Conservation (phyloP, 2,797 vertebrate species). For the Fringilla coelebs region DNA sequence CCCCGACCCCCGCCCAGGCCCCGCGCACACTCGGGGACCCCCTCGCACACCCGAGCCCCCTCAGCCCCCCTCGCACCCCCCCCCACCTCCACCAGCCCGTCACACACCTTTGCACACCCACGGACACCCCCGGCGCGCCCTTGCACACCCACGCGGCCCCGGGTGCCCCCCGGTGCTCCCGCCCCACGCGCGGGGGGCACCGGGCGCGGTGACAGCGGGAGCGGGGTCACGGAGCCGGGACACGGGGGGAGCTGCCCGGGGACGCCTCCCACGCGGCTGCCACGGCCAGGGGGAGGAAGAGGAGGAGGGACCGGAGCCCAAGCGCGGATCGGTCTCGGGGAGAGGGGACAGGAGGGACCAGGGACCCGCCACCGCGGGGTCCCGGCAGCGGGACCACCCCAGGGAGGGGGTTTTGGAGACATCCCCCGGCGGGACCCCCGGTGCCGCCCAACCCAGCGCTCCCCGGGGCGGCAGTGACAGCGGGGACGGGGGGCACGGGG, state of each 20-base stretch:
- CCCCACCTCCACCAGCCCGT: too few relatives aligned
- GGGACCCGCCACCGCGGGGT: too few relatives aligned
- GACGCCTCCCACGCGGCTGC: background rate
- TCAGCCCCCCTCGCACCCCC: too few relatives aligned
- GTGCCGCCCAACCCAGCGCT: too few relatives aligned
- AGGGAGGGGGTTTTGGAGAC: background rate
- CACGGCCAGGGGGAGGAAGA: background rate
- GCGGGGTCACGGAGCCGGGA: background rate
- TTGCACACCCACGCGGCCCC: background rate
- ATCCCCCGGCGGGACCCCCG: background rate
- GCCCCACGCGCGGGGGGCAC: background rate
- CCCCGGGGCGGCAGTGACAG: background rate
- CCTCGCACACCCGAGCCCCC: background rate
- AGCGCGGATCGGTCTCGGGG: too few relatives aligned
- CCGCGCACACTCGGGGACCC: background rate
- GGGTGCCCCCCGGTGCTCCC: rapidly evolving
- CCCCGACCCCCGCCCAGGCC: too few relatives aligned
- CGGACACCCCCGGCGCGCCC: too few relatives aligned
- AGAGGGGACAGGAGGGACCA: too few relatives aligned
- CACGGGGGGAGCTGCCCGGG: too few relatives aligned
- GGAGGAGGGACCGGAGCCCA: too few relatives aligned
- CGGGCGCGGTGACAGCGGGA: too few relatives aligned
- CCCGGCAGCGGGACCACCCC: background rate
- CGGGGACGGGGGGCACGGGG: background rate
- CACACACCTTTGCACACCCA: background rate